Evolutionary conservation across 2,113 vertebrate genomes (phyloP).

Genomic region (Rhinogobius similis): DNA sequence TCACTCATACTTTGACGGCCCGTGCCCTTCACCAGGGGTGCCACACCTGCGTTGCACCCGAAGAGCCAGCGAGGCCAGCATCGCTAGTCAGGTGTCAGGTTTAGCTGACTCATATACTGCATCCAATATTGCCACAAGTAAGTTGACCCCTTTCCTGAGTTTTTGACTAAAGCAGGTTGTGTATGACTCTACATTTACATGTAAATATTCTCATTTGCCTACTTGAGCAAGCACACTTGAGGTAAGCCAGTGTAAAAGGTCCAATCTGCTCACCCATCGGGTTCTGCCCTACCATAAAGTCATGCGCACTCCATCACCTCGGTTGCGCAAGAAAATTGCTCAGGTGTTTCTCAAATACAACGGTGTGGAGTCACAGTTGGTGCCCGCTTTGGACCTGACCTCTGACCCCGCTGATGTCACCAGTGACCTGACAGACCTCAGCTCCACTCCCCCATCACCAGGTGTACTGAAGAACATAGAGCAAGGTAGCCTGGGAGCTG

Average conservation of each 20-base stretch:
- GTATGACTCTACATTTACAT: conserved; percentile 24
- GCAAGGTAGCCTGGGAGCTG: conserved; percentile 83
- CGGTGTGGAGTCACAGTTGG: conserved; percentile 66
- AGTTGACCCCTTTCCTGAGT: conserved; percentile 62
- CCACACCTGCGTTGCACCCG: conserved; percentile 79
- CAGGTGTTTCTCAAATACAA: conserved; percentile 53
- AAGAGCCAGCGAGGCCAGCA: conserved; percentile 92
- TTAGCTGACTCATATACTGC: conserved; percentile 90
- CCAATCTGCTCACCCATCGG: conserved; percentile 87
- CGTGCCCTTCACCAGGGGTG: conserved; percentile 80
- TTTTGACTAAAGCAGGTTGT: conserved; percentile 31
- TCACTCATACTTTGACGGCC: conserved; percentile 70
- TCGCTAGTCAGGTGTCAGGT: conserved; percentile 94
- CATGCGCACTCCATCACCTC: conserved; percentile 66
- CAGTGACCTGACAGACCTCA: conserved; percentile 53
- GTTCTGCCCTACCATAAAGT: conserved; percentile 81
- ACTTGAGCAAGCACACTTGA: conserved; percentile 79
- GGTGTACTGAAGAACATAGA: conserved; percentile 79
- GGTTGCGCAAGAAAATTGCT: conserved; percentile 66
- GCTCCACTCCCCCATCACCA: conserved; percentile 63
- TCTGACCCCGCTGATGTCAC: conserved; percentile 12
- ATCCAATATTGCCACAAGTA: conserved; percentile 94
- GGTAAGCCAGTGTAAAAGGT: conserved; percentile 76
- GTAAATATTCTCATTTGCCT: conserved; percentile 46
- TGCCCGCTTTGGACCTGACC: conserved; percentile 4